Conservation (phyloP, 2,888 invertebrate species). For the Mesoligia furuncula region DNA sequence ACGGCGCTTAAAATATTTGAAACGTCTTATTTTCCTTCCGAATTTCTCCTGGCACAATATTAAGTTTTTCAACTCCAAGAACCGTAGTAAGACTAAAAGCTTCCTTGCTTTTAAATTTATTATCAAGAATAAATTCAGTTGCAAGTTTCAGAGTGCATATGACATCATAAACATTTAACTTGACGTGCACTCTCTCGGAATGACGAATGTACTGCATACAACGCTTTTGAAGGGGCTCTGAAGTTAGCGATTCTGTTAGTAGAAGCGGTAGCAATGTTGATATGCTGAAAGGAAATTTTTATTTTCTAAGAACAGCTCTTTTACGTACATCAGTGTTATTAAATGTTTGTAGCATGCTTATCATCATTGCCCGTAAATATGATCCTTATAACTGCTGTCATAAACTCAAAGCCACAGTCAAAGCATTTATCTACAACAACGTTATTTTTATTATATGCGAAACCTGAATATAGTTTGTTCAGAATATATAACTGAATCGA, state of each 20-base stretch:
- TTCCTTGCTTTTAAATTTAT: slow-evolving; percentile 46
- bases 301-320: too few species aligned
- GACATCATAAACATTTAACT: slow-evolving; percentile 57
- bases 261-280: background rate
- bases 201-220: slow-evolving; percentile 35
- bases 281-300: too few species aligned
- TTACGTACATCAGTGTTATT: too few species aligned
- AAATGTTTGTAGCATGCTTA: too few species aligned
- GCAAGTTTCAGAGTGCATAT: slow-evolving; percentile 38
- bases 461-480: too few species aligned
- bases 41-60: slow-evolving; percentile 7
- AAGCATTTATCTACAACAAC: too few species aligned
- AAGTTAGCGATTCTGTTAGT: background rate
- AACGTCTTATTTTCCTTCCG: slow-evolving; percentile 20
- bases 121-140: slow-evolving; percentile 50
- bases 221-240: slow-evolving; percentile 4
- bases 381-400: too few species aligned
- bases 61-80: background rate
- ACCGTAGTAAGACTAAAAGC: slow-evolving; percentile 21
- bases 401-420: too few species aligned
- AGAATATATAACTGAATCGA: too few species aligned
- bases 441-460: too few species aligned
- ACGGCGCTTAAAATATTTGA: slow-evolving; percentile 32
- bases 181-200: slow-evolving; percentile 48
- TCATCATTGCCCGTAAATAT: too few species aligned